Base-by-base conservation (phyloP, 2,888 invertebrate species). In the Atrina japonica region DNA sequence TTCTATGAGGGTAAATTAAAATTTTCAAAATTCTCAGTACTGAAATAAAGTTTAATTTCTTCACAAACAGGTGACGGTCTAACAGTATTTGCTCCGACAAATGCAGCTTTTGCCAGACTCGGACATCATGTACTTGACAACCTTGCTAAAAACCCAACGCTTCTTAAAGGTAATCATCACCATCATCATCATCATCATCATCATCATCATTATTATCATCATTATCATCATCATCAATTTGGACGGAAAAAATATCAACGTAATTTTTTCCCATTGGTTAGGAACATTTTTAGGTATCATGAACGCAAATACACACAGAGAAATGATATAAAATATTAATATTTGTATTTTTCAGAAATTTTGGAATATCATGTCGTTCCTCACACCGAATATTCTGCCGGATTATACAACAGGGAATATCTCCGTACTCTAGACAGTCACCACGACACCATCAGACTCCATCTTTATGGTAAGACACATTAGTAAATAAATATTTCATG, bases 331-430 rank as follows among this genome's bases (percentile, higher is more conserved):
- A n/a, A n/a, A n/a, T n/a, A n/a, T n/a, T n/a, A n/a, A n/a, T n/a
- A n/a, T n/a, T n/a, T n/a, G n/a, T n/a, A n/a, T 21, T 9, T 30
- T 30, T 53, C 21, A 58, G 58, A 58, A 58, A 58, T 58, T 40
- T 53, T 83, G 40, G 69, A 65, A 18, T 77, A 72, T 53, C 82
- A 83, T 41, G 81, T 83, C 49, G 76, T 81, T 40, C 69, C 50
- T 7, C 73, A 78, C 7, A 77, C 78, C 16, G 65, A 76, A 50
- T 82, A 69, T 55, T 77, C 79, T 7, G 71, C 69, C 0, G 80
- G 80, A 29, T 66, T 82, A 0, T 73, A 58, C 50, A 52, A 77
- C 40, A 69, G 67, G 30, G 76, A 80, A 49, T 45, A 61, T 1
- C 40, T 78, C 2, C 58, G 60, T 9, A 71, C 77, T 2, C 35